Evolutionary conservation across 2,888 invertebrate genomes (phyloP).

Genomic region (Drosophila paramelanica): DNA sequence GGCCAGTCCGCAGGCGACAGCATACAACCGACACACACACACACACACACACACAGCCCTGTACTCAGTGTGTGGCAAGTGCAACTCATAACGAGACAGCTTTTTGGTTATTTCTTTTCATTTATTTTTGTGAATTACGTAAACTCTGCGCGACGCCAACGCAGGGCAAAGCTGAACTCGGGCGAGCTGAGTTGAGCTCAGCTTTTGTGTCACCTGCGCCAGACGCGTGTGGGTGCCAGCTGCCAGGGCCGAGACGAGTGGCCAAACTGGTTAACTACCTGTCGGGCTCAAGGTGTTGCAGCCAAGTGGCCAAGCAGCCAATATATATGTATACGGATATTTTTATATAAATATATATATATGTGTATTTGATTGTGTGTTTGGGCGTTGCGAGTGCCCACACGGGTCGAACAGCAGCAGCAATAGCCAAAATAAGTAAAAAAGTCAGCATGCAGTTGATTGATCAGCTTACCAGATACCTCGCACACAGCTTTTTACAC

Average conservation of each 20-base stretch:
- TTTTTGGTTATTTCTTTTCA: slow-evolving; percentile 2
- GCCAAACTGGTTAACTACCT: slow-evolving; percentile 49
- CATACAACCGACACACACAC: slow-evolving; percentile 3
- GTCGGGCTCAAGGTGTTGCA: slow-evolving; percentile 44
- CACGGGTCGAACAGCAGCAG: slow-evolving; percentile 20
- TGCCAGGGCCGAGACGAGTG: slow-evolving; percentile 42
- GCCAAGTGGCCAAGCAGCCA: slow-evolving; percentile 28
- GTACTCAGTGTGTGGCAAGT: slow-evolving; percentile 47
- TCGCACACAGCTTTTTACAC: not conserved
- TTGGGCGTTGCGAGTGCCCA: slow-evolving; percentile 48
- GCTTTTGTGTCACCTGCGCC: slow-evolving; percentile 33
- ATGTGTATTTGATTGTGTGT: slow-evolving; percentile 2
- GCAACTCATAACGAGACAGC: slow-evolving; percentile 44
- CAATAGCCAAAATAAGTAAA: not conserved
- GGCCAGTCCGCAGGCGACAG: slow-evolving; percentile 47
- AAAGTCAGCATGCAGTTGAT: not conserved
- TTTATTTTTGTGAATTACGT: slow-evolving; percentile 41
- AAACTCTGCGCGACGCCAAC: slow-evolving; percentile 46
- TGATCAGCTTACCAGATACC: not conserved
- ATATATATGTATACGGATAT: not conserved
- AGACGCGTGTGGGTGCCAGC: slow-evolving; percentile 54
- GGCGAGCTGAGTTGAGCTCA: slow-evolving; percentile 18
- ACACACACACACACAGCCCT: not conserved
- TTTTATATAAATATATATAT: slow-evolving; percentile 1
- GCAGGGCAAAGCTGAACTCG: slow-evolving; percentile 14